Base-by-base conservation (phyloP, 1,140 invertebrate genomes). In the Rhopalosiphum maidis region DNA sequence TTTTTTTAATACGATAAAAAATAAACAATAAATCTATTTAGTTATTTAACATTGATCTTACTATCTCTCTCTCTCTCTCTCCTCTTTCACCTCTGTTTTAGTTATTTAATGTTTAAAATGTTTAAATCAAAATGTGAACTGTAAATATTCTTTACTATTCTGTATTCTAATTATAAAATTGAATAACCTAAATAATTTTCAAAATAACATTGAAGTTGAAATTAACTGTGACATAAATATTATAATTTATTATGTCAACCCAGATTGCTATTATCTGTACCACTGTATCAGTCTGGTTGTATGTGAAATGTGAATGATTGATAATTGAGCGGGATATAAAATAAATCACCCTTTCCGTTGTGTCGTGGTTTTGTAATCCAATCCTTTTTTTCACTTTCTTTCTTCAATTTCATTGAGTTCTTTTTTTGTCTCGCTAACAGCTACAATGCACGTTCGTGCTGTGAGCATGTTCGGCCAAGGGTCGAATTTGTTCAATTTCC, bases 401-500 rank as follows among this genome's bases (percentile, higher is more conserved):
- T 51, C 7, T 1, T 89, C 25, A 6, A n/a, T 54, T 89, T 89
- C 25, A 3, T 2, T 25, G 30, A 51, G 22, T 87, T 54, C 6
- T 90, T 54, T 60, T 90, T 55, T 60, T 43, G 35, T 89, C 22
- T 30, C 1, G 21, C 68, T 48, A 91, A 82, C 90, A 82, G 46
- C 11, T 30, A 77, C 55, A 91, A 91, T 68, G n/a, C 55, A 77
- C 60, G 68, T 82, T 83, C 43, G 43, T 35, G 90, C 30, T 35
- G 55, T 55, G 15, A 77, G 11, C 25, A 9, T 48, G 30, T 82
- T 48, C 25, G 90, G 35, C 90, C 90, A 23, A 91, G 82, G 91
- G 43, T 93, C 77, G 35, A 83, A 83, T 85, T 93, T 54, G 91
- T 85, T 93, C 77, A 92, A 93, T 93, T 83, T 93, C 46, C 77